These are phyloP conservation scores for Andrena flavipes DNA, from an alignment of 2,888 invertebrate species.

Conservation along the genomic window DNA sequence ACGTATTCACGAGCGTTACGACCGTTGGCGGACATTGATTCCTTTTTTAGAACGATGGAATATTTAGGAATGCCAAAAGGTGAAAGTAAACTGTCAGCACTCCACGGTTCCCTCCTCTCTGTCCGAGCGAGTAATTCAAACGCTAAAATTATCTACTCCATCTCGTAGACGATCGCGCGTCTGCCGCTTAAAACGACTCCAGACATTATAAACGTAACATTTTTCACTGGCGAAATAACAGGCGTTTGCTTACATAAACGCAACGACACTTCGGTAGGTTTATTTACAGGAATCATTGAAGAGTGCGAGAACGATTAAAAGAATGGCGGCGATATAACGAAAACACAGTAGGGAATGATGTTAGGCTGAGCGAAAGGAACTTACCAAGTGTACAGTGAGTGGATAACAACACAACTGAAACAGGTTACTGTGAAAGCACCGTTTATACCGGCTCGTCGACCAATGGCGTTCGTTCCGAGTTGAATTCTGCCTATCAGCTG, in stretches of 20 bases:
- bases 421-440: conserved; percentile 72
- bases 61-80: conserved; percentile 33
- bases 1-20: not conserved
- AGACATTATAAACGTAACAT: too few relatives aligned
- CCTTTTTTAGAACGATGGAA: not conserved
- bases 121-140: not conserved
- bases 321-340: not conserved
- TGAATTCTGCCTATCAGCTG: conserved; percentile 68
- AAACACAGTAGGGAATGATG: not conserved
- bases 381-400: conserved; percentile 82
- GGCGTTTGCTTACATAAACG: too few relatives aligned
- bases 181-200: not conserved
- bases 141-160: not conserved
- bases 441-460: conserved; percentile 77
- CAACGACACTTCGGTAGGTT: too few relatives aligned
- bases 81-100: not conserved
- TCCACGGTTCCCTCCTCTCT: not conserved
- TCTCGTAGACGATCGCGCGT: not conserved
- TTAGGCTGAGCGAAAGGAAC: conserved; percentile 50
- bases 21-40: not conserved
- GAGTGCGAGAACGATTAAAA: not conserved
- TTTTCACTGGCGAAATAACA: too few relatives aligned
- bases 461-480: conserved; percentile 71
- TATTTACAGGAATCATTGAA: too few relatives aligned
- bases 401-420: conserved; percentile 81